Evolutionary conservation across 2,113 vertebrate genomes (phyloP).

Genomic region (Panthera leo): DNA sequence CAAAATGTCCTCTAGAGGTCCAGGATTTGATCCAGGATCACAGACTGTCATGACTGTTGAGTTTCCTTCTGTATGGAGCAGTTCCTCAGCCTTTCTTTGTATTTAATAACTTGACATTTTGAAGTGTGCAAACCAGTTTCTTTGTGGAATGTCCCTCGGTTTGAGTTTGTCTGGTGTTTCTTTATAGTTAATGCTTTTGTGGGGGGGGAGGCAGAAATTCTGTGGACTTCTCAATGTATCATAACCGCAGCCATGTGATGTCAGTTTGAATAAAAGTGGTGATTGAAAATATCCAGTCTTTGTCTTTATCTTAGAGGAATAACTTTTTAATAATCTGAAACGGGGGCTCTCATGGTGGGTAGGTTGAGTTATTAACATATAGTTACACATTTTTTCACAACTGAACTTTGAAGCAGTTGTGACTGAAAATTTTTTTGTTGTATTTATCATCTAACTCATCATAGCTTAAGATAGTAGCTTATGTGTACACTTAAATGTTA

Average conservation of each 20-base stretch:
- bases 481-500: neutral
- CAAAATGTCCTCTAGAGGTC: neutral
- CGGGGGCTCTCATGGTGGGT: neutral
- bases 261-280: conserved; percentile 72
- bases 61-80: conserved; percentile 38
- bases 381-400: neutral
- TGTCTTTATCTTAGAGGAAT: neutral
- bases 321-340: neutral
- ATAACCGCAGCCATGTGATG: conserved; percentile 56
- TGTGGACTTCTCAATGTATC: conserved; percentile 63
- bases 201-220: conserved; percentile 12
- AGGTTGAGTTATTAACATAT: neutral
- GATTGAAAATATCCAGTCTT: conserved; percentile 48
- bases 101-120: conserved; percentile 66
- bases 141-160: conserved; percentile 62
- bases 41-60: neutral
- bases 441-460: neutral
- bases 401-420: neutral
- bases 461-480: neutral
- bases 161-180: conserved; percentile 63
- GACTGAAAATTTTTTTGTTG: neutral
- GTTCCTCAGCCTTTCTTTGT: conserved; percentile 66
- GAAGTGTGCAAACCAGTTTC: conserved; percentile 53
- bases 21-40: neutral
- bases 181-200: conserved; percentile 52